phyloP scores from a whole-genome alignment of 2,888 invertebrate genomes.

The Drosophila neotestacea region DNA sequence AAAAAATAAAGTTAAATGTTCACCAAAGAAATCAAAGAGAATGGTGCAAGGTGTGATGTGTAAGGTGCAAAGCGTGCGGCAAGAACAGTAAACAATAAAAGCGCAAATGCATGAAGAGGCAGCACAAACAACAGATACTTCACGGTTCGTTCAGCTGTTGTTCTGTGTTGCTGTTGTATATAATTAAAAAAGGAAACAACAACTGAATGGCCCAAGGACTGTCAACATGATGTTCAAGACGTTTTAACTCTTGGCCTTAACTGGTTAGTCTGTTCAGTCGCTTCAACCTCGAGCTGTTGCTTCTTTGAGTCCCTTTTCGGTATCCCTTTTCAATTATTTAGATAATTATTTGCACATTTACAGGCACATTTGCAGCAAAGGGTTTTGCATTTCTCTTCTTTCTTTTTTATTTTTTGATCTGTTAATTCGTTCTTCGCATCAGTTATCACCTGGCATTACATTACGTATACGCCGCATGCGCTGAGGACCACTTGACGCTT shows the following conservation, averaged over 20 bases:
- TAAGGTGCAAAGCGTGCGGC: constrained; percentile 4
- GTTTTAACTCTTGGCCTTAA: constrained; percentile 35
- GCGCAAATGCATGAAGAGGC: constrained; percentile 30
- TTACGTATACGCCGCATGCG: constrained; percentile 57
- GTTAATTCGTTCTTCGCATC: constrained; percentile 39
- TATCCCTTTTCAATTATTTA: constrained; percentile 78
- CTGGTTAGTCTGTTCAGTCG: constrained; percentile 11
- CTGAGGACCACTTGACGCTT: constrained; percentile 4
- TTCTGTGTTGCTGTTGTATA: constrained; percentile 51
- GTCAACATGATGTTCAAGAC: constrained; percentile 37
- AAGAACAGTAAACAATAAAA: constrained; percentile 33
- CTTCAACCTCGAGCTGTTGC: constrained; percentile 3
- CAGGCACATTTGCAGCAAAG: constrained; percentile 47
- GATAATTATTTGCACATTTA: constrained; percentile 76
- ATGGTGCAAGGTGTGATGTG: constrained; percentile 4
- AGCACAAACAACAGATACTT: constrained; percentile 37
- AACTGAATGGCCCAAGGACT: constrained; percentile 26
- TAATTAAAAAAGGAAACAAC: constrained; percentile 69
- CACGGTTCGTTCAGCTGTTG: constrained; percentile 42
- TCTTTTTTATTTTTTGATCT: constrained; percentile 17
- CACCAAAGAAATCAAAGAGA: constrained; percentile 47
- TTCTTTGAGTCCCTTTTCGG: constrained; percentile 31
- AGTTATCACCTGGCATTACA: constrained; percentile 54
- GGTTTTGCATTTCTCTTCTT: neutral
- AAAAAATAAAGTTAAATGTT: constrained; percentile 30